phyloP scores from a whole-genome alignment of 1,140 invertebrate species.

The Drosophila equinoxialis region DNA sequence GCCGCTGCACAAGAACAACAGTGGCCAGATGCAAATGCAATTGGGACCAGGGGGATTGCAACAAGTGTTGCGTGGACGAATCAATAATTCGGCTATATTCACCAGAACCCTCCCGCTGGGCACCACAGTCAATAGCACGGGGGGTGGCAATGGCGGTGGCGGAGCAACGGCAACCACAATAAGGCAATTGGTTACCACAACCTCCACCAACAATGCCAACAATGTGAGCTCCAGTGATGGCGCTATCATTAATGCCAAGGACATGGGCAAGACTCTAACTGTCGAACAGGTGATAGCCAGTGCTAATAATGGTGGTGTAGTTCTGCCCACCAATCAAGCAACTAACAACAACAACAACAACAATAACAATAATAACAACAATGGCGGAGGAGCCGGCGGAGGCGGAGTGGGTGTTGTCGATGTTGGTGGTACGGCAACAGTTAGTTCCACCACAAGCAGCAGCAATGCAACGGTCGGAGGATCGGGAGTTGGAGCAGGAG shows the following conservation, averaged over 20 bases:
- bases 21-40: constrained; percentile 80
- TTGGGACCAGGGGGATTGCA: constrained; percentile 64
- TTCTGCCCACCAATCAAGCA: constrained; percentile 58
- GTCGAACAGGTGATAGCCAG: constrained; percentile 72
- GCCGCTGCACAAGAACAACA: constrained; percentile 79
- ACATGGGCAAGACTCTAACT: constrained; percentile 63
- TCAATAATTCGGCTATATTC: constrained; percentile 77
- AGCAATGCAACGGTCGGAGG: constrained; percentile 21
- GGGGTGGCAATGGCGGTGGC: constrained; percentile 24
- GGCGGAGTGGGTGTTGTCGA: constrained; percentile 8
- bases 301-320: constrained; percentile 70
- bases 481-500: constrained; percentile 20
- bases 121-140: constrained; percentile 68
- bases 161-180: constrained; percentile 54
- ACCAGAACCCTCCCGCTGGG: constrained; percentile 72
- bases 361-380: constrained; percentile 54
- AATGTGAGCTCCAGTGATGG: constrained; percentile 45
- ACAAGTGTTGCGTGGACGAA: constrained; percentile 70
- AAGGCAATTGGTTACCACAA: constrained; percentile 60
- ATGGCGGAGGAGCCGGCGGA: constrained; percentile 34
- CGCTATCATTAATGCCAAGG: constrained; percentile 51
- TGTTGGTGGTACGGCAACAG: constrained; percentile 20
- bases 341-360: constrained; percentile 52
- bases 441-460: constrained; percentile 26
- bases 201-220: constrained; percentile 47